Evolutionary conservation across 2,888 invertebrate genomes (phyloP).

Genomic region (Sturmia bella): DNA sequence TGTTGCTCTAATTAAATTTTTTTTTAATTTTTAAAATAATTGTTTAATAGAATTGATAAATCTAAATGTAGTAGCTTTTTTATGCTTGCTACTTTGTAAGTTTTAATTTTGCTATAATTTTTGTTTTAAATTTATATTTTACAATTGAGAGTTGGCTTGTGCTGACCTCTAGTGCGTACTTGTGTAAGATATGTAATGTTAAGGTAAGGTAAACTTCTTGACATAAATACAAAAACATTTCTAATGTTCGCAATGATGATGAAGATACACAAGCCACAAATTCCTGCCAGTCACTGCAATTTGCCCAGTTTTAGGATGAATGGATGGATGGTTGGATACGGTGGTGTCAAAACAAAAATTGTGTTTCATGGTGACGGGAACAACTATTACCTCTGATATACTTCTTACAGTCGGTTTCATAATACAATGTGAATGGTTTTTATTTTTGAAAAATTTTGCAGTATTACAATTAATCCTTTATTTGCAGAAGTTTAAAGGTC

Average conservation of each 20-base stretch:
- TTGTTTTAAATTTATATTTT: too few species aligned
- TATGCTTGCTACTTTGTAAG: too few species aligned
- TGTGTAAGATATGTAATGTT: conserved; percentile 40
- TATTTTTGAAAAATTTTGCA: conserved; percentile 1
- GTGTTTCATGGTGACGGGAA: conserved; percentile 40
- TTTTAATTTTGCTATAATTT: too few species aligned
- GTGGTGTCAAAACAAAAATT: conserved; percentile 26
- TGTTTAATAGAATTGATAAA: too few species aligned
- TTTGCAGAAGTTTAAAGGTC: too few species aligned
- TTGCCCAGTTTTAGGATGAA: conserved; percentile 48
- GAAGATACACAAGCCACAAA: conserved; percentile 61
- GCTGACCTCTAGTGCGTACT: background rate
- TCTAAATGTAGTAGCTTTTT: too few species aligned
- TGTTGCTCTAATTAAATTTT: too few species aligned
- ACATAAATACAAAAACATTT: conserved; percentile 65
- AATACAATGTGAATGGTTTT: conserved; percentile 57
- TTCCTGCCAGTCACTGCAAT: conserved; percentile 71
- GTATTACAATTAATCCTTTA: conserved; percentile 9
- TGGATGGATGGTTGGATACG: conserved; percentile 22
- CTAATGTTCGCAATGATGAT: conserved; percentile 48
- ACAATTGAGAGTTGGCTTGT: too few species aligned
- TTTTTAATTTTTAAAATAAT: too few species aligned
- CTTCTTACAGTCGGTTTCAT: conserved; percentile 42
- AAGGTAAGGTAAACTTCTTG: conserved; percentile 66
- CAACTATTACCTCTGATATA: conserved; percentile 30